Base-by-base conservation (phyloP, 2,888 invertebrate species). In the Holacanthella duospinosa region DNA sequence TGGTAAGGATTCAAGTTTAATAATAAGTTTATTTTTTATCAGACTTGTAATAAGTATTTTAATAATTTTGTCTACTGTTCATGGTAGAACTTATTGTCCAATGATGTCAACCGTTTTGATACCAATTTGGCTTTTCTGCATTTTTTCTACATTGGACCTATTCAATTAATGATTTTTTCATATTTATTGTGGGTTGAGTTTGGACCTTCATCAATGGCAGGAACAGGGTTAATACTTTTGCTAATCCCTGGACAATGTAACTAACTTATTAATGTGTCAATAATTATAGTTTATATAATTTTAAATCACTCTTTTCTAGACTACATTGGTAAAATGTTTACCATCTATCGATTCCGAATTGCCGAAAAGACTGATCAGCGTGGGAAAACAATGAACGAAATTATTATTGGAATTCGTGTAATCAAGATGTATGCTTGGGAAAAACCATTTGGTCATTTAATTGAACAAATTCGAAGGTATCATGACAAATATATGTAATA, bases 71-170 rank as follows among this genome's bases (percentile, higher is more conserved):
- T n/a, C n/a, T 36, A 36, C 16, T 36, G 6, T 36, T 36, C 6
- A 12, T 48, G 6, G 36, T 92, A 96, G 36, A 96, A 95, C 77
- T 82, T 96, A 19, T 80, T 97, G 63, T 93, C 95, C 0, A 97
- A 95, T 75, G 96, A 97, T 77, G 90, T 96, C 69, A 89, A 88
- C 74, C 84, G 89, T 61, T 93, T 95, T 77, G 96, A 97, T 76
- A 84, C 92, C 75, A 89, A 90, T 21, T 83, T 93, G 61, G 84
- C 92, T 71, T 89, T 94, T 76, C 79, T 93, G 4, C 94, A 94
- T 78, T 94, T 90, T 76, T 80, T 93, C 29, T 90, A 93, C 90
- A 86, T 93, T 66, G 93, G 91, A 0, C 91, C 93, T 0, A 75
- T 92, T 25, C 88, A 93, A 73, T 87, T 91, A 0, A 77, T 86